These are phyloP conservation scores for Helicorthomorpha holstii DNA, from an alignment of 1,140 invertebrate species.

Conservation along the genomic window DNA sequence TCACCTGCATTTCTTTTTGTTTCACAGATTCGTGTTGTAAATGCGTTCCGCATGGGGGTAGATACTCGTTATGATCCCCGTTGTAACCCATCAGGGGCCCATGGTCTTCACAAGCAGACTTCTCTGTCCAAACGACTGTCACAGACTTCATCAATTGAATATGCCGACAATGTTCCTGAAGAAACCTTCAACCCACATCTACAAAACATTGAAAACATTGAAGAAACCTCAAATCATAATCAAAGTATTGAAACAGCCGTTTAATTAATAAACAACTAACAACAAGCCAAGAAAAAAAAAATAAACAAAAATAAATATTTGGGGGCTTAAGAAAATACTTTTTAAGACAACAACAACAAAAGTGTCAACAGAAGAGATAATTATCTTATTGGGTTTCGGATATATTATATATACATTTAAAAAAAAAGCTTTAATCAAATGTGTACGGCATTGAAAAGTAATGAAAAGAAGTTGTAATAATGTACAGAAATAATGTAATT, in stretches of 20 bases:
- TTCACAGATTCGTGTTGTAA: constrained; percentile 94
- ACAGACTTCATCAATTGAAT: constrained; percentile 78
- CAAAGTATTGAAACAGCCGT: constrained; percentile 10
- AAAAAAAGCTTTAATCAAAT: too few relatives aligned
- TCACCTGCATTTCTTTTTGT: too few relatives aligned
- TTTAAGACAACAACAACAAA: too few relatives aligned
- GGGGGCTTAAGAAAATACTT: too few relatives aligned
- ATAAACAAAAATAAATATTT: too few relatives aligned
- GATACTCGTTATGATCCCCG: constrained; percentile 87
- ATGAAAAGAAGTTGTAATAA: too few relatives aligned
- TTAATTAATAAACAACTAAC: neutral
- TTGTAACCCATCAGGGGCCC: constrained; percentile 68
- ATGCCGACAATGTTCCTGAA: constrained; percentile 64
- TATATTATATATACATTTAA: too few relatives aligned
- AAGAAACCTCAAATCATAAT: constrained; percentile 8
- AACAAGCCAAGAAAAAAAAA: constrained; percentile 1
- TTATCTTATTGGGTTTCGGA: too few relatives aligned
- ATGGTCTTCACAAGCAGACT: constrained; percentile 77
- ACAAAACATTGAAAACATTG: constrained; percentile 5
- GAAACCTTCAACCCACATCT: too few relatives aligned
- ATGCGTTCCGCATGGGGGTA: constrained; percentile 96
- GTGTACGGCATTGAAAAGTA: too few relatives aligned
- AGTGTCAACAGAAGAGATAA: too few relatives aligned
- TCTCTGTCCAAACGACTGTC: constrained; percentile 74
- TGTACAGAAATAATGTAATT: too few relatives aligned